Conservation (phyloP, 2,797 vertebrate species). For the Pangasius sanitwongsei region DNA sequence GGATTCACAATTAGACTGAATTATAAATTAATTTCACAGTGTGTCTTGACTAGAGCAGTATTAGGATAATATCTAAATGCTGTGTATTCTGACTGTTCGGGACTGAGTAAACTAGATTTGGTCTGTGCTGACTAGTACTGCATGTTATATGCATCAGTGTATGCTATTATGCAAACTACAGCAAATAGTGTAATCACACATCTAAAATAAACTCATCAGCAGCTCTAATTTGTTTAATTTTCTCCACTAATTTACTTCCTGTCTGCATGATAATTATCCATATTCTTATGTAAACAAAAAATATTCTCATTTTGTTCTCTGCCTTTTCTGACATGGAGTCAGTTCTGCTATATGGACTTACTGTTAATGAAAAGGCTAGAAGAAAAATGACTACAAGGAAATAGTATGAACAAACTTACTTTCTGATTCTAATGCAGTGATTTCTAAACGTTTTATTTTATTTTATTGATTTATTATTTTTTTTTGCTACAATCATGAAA, state of each 20-base stretch:
- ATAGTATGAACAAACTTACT: not conserved
- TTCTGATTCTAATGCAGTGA: not conserved
- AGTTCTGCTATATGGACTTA: not conserved
- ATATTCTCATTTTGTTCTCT: not conserved
- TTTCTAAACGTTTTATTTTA: not conserved
- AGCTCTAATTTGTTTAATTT: not conserved
- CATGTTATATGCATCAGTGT: not conserved
- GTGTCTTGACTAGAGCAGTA: not conserved
- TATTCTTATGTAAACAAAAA: not conserved
- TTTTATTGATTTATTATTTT: too few relatives aligned
- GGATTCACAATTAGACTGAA: not conserved
- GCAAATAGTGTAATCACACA: not conserved
- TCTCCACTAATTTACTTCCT: not conserved
- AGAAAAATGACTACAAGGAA: not conserved
- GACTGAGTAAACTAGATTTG: not conserved
- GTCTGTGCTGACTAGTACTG: not conserved
- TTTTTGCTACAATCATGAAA: not conserved
- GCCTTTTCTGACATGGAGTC: not conserved
- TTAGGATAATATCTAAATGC: not conserved
- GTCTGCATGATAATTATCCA: not conserved
- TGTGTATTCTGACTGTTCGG: not conserved
- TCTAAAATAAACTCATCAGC: conserved; percentile 8
- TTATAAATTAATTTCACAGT: not conserved
- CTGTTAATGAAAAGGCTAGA: not conserved
- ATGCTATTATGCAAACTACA: conserved; percentile 10